Percentiles rank a stretch among this genome's conserved stretches.
These are phyloP conservation scores for Watsonalla binaria DNA, from an alignment of 2,888 invertebrate genomes.

Conservation along the genomic window DNA sequence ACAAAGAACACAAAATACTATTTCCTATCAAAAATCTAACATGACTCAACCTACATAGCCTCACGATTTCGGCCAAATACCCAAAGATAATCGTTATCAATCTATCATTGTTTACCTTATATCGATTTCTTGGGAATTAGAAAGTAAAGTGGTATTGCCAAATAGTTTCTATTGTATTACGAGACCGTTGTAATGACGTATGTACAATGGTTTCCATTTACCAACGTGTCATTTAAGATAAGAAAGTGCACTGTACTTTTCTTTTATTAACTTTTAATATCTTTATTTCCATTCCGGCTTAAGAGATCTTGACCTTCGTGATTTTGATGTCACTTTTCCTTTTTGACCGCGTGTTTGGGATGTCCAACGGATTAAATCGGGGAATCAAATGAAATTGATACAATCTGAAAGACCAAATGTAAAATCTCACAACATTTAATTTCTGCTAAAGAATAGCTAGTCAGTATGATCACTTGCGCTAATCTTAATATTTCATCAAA, in stretches of 20 bases:
- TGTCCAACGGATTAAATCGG: no score
- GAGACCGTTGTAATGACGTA: conserved; percentile 7
- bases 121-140: conserved; percentile 31
- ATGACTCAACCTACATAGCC: conserved; percentile 11
- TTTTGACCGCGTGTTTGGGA: background rate
- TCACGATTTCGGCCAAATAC: conserved; percentile 11
- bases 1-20: no score
- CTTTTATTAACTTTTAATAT: background rate
- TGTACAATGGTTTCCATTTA: conserved; percentile 1
- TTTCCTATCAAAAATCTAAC: conserved; percentile 10
- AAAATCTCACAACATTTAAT: no score
- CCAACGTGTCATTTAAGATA: background rate
- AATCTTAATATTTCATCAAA: no score
- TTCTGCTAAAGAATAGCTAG: no score
- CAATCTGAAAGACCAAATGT: no score
- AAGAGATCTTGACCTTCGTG: background rate
- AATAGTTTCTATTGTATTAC: conserved; percentile 24
- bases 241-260: background rate
- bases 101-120: conserved; percentile 36
- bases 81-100: conserved; percentile 23
- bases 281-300: background rate
- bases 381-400: no score
- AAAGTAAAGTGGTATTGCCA: conserved; percentile 30
- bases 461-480: no score
- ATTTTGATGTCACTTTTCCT: background rate